phyloP scores from a whole-genome alignment of 2,888 invertebrate genomes.

The Bugulina stolonifera region DNA sequence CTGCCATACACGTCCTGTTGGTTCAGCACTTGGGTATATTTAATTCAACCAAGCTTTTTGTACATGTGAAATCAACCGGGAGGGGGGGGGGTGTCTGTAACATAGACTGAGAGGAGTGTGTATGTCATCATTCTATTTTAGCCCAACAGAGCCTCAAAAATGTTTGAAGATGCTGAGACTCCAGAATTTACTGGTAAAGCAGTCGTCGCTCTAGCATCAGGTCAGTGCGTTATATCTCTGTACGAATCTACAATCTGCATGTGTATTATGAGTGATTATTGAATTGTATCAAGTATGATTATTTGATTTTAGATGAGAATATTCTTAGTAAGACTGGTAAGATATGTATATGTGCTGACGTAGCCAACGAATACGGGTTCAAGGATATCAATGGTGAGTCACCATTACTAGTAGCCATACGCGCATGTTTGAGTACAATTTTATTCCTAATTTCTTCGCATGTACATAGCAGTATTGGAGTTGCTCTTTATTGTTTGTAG shows the following conservation, averaged over 20 bases:
- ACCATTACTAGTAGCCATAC: too few relatives aligned
- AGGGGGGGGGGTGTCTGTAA: too few relatives aligned
- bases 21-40: too few relatives aligned
- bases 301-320: conserved; percentile 37
- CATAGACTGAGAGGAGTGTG: too few relatives aligned
- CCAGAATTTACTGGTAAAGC: neutral
- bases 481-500: too few relatives aligned
- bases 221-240: neutral
- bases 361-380: conserved; percentile 51
- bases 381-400: conserved; percentile 49
- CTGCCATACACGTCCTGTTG: too few relatives aligned
- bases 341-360: conserved; percentile 46
- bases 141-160: neutral
- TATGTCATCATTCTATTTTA: neutral
- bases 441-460: too few relatives aligned
- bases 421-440: too few relatives aligned
- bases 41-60: too few relatives aligned
- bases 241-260: too few relatives aligned
- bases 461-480: too few relatives aligned
- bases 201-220: neutral
- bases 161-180: neutral
- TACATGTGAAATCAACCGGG: too few relatives aligned
- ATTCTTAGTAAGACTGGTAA: conserved; percentile 47
- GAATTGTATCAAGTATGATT: neutral
- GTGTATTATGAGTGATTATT: neutral